Percentiles rank a stretch among this genome's conserved stretches.
Conservation (phyloP, 2,797 vertebrate genomes). For the Danio jaintianensis region DNA sequence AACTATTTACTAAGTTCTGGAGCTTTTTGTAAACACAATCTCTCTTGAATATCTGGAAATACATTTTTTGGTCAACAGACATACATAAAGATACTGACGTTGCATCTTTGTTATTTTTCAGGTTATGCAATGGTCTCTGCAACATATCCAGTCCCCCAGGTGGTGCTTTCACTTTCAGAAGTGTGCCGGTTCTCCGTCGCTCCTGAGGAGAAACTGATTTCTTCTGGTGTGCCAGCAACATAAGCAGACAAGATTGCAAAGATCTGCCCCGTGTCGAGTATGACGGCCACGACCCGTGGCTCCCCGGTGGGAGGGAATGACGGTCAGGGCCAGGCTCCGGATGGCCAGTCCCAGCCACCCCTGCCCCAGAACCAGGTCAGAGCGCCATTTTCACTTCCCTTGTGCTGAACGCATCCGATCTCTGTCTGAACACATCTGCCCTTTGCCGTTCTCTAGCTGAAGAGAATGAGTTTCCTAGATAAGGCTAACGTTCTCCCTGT, state of each 20-base stretch:
- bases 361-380: slow-evolving; percentile 99
- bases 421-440: neutral
- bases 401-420: neutral
- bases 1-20: no score
- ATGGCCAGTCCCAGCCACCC: slow-evolving; percentile 98
- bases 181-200: slow-evolving; percentile 92
- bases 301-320: slow-evolving; percentile 99
- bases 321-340: slow-evolving; percentile 95
- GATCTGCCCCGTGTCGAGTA: slow-evolving; percentile 99
- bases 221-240: slow-evolving; percentile 93
- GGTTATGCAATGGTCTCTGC: slow-evolving; percentile 99
- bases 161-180: slow-evolving; percentile 95
- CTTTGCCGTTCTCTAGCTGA: neutral
- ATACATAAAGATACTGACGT: slow-evolving; percentile 21
- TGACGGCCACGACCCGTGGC: slow-evolving; percentile 99
- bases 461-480: neutral
- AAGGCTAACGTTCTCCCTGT: neutral
- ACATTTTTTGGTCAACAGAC: no score
- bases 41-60: neutral
- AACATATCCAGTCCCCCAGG: slow-evolving; percentile 94
- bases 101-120: slow-evolving; percentile 65
- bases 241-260: slow-evolving; percentile 99
- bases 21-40: neutral
- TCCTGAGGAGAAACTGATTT: slow-evolving; percentile 98
- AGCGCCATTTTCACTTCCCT: slow-evolving; percentile 6